A percentile compares a stretch with the other conserved stretches of the same genome.
phyloP scores from a whole-genome alignment of 1,140 invertebrate genomes.

The Tetramorium alpestre region DNA sequence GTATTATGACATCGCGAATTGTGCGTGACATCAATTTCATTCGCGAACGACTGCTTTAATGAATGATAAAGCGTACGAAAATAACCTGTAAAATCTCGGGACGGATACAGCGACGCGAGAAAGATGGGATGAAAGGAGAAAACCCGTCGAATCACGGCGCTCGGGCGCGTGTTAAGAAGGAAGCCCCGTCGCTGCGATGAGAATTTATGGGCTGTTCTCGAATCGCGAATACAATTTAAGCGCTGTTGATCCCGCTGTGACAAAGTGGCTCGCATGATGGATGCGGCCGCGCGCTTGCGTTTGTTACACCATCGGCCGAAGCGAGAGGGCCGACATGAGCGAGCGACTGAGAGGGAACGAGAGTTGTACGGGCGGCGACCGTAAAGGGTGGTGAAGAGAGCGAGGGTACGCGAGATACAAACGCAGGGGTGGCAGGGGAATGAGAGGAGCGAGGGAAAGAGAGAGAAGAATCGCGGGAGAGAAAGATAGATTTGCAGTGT shows the following conservation, averaged over 20 bases:
- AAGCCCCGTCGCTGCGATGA: constrained; percentile 73
- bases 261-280: constrained; percentile 79
- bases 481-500: constrained; percentile 41
- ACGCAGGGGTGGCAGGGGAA: background rate
- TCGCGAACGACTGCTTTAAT: background rate
- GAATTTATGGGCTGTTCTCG: constrained; percentile 76
- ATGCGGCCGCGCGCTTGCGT: constrained; percentile 71
- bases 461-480: background rate
- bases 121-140: constrained; percentile 30
- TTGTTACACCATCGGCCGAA: constrained; percentile 65
- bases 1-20: background rate
- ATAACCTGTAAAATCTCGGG: constrained; percentile 26
- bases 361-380: background rate
- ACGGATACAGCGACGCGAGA: background rate
- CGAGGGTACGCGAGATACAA: constrained; percentile 14
- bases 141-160: constrained; percentile 64
- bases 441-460: constrained; percentile 13
- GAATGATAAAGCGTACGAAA: constrained; percentile 20
- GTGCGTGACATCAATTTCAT: background rate
- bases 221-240: constrained; percentile 80
- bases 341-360: constrained; percentile 22
- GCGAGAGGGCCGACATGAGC: constrained; percentile 31
- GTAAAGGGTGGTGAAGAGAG: background rate
- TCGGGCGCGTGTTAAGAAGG: constrained; percentile 66
- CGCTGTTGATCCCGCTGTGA: constrained; percentile 77